A percentile compares a stretch with the other conserved stretches of the same genome.
Evolutionary conservation across 2,888 invertebrate species (phyloP).

Genomic region (Cancer borealis): DNA sequence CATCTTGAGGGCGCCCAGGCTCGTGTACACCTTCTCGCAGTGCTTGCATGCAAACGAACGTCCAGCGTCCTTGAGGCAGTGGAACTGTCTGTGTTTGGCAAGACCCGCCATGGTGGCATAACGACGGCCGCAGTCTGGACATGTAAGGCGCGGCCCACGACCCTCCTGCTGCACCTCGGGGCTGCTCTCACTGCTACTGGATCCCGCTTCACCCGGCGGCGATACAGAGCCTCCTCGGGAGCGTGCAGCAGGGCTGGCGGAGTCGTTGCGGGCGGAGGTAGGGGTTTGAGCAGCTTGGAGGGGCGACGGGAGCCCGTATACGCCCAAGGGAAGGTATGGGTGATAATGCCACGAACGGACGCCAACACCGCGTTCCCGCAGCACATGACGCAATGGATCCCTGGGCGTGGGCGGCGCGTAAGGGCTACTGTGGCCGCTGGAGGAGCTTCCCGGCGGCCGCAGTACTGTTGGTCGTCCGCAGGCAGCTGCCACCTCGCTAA

Average conservation of each 20-base stretch:
- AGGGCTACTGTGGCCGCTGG: slow-evolving; percentile 48
- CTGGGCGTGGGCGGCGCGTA: slow-evolving; percentile 67
- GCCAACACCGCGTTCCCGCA: slow-evolving; percentile 60
- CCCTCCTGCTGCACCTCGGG: slow-evolving; percentile 61
- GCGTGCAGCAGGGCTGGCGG: slow-evolving; percentile 15
- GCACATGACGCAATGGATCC: slow-evolving; percentile 58
- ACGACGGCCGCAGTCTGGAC: slow-evolving; percentile 95
- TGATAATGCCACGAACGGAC: slow-evolving; percentile 63
- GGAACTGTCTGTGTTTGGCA: slow-evolving; percentile 96
- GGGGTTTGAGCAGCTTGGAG: slow-evolving; percentile 54
- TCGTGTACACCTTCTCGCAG: slow-evolving; percentile 97
- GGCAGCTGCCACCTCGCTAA: slow-evolving; percentile 72
- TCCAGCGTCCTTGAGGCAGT: slow-evolving; percentile 83
- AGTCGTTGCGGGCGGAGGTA: slow-evolving; percentile 45
- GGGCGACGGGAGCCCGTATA: slow-evolving; percentile 69
- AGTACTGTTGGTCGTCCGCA: slow-evolving; percentile 58
- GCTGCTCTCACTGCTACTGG: slow-evolving; percentile 68
- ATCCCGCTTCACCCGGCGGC: slow-evolving; percentile 71
- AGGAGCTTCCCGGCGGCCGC: slow-evolving; percentile 39
- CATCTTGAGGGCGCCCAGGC: slow-evolving; percentile 97
- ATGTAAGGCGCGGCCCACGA: slow-evolving; percentile 79
- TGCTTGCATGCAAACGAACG: slow-evolving; percentile 97
- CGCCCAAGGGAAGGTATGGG: slow-evolving; percentile 65
- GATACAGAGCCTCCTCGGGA: slow-evolving; percentile 72
- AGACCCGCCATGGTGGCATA: slow-evolving; percentile 97